Evolutionary conservation across 1,140 invertebrate species (phyloP).

Genomic region (Leptinotarsa lineolata): DNA sequence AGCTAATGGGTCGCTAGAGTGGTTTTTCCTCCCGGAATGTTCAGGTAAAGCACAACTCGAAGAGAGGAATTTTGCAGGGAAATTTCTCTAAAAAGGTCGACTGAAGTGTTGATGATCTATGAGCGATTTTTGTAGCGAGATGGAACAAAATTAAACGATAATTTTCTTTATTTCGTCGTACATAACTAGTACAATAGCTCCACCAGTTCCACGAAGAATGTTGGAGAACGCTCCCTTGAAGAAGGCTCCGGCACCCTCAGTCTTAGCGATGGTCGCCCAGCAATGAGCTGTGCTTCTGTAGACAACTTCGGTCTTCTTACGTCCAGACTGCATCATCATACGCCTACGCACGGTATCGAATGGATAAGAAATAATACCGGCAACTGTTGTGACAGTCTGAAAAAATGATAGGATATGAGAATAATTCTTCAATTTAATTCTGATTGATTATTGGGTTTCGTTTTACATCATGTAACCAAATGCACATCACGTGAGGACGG

Average conservation of each 20-base stretch:
- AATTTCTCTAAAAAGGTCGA: conserved; percentile 34
- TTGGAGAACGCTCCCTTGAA: conserved; percentile 85
- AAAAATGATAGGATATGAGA: conserved; percentile 36
- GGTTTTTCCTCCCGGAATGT: conserved; percentile 25
- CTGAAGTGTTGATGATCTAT: conserved; percentile 35
- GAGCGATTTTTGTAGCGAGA: conserved; percentile 21
- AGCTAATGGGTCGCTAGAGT: conserved; percentile 6
- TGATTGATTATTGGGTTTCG: too few relatives aligned
- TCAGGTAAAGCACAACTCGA: conserved; percentile 17
- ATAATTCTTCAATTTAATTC: not conserved
- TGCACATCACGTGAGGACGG: too few relatives aligned
- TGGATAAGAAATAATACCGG: conserved; percentile 78
- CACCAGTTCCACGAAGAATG: conserved; percentile 77
- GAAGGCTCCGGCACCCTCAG: conserved; percentile 72
- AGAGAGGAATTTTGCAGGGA: conserved; percentile 24
- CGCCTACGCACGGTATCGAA: conserved; percentile 88
- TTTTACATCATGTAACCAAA: too few relatives aligned
- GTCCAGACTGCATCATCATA: conserved; percentile 89
- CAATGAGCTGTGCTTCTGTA: conserved; percentile 77
- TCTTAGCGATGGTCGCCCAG: conserved; percentile 70
- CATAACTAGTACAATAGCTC: conserved; percentile 76
- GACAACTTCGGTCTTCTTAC: conserved; percentile 66
- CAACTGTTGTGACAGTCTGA: conserved; percentile 54
- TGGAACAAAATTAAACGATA: conserved; percentile 49
- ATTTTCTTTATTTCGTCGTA: conserved; percentile 78